Evolutionary conservation across 2,797 vertebrate species (phyloP).

Genomic region (Urosaurus nigricauda): DNA sequence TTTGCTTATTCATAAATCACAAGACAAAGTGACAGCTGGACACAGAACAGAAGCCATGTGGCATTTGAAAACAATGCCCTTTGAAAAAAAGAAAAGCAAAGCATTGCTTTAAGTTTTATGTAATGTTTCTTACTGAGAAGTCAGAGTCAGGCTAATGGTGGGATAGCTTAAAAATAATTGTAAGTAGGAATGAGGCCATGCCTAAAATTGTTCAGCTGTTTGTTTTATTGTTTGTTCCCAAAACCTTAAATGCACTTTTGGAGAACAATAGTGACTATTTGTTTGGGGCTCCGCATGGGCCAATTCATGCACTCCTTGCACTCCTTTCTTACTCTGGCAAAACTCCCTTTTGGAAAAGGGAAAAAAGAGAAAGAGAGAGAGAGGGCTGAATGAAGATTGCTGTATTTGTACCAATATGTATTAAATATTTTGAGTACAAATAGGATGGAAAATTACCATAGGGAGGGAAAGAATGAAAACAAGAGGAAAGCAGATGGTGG

Average conservation of each 20-base stretch:
- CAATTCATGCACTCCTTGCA: conserved; percentile 66
- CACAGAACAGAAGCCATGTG: conserved; percentile 41
- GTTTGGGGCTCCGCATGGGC: conserved; percentile 72
- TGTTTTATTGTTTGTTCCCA: conserved; percentile 78
- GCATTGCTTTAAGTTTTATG: conserved; percentile 60
- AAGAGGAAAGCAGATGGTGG: conserved; percentile 23
- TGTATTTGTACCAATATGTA: conserved; percentile 47
- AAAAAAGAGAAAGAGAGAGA: neutral
- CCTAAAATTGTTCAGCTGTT: conserved; percentile 75
- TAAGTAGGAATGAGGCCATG: conserved; percentile 73
- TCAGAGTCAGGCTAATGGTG: conserved; percentile 57
- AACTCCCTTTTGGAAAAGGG: conserved; percentile 41
- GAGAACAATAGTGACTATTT: conserved; percentile 79
- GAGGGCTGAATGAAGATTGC: conserved; percentile 48
- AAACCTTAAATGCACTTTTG: conserved; percentile 79
- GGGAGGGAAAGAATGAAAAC: conserved; percentile 43
- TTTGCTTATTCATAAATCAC: conserved; percentile 50
- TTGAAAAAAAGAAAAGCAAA: neutral
- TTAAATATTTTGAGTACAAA: conserved; percentile 49
- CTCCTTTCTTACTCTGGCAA: conserved; percentile 64
- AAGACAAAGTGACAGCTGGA: conserved; percentile 18
- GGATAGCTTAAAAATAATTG: conserved; percentile 75
- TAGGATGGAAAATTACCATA: conserved; percentile 37
- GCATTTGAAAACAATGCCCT: conserved; percentile 22
- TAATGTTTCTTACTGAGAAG: conserved; percentile 41